Evolutionary conservation across 1,140 invertebrate species (phyloP).

Genomic region (Drosophila miranda): DNA sequence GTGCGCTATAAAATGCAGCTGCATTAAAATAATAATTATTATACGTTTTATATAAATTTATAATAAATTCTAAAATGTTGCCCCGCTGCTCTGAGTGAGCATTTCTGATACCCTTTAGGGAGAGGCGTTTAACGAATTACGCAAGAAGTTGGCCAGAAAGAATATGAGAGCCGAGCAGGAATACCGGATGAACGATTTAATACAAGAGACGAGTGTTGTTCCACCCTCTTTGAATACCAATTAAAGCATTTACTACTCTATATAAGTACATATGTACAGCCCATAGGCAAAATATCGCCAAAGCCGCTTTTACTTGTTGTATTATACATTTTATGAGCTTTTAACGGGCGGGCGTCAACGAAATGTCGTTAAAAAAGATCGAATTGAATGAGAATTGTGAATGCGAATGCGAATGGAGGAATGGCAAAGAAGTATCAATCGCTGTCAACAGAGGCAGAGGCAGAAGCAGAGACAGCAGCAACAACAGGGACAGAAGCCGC

Average conservation of each 20-base stretch:
- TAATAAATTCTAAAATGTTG: constrained; percentile 25
- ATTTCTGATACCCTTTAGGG: no score
- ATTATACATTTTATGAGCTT: constrained; percentile 38
- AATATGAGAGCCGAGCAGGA: no score
- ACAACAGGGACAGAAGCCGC: constrained; percentile 19
- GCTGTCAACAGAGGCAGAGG: background rate
- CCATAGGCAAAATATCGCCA: no score
- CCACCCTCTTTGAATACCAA: no score
- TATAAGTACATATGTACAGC: no score
- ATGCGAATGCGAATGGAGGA: constrained; percentile 5
- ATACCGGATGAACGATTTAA: no score
- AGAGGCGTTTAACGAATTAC: no score
- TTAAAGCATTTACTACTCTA: no score
- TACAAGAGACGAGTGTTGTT: no score
- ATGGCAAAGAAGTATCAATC: background rate
- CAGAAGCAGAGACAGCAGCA: constrained; percentile 12
- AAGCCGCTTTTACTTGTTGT: constrained; percentile 14
- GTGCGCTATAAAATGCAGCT: constrained; percentile 51
- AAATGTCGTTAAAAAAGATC: constrained; percentile 73
- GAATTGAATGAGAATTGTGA: constrained; percentile 64
- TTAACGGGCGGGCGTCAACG: constrained; percentile 40
- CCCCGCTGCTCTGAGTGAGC: constrained; percentile 10
- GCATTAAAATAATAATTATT: constrained; percentile 57
- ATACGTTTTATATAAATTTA: constrained; percentile 39
- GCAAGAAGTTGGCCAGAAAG: no score